These are phyloP conservation scores for Hirundichthys speculiger DNA, from an alignment of 2,113 vertebrate genomes.

Conservation along the genomic window DNA sequence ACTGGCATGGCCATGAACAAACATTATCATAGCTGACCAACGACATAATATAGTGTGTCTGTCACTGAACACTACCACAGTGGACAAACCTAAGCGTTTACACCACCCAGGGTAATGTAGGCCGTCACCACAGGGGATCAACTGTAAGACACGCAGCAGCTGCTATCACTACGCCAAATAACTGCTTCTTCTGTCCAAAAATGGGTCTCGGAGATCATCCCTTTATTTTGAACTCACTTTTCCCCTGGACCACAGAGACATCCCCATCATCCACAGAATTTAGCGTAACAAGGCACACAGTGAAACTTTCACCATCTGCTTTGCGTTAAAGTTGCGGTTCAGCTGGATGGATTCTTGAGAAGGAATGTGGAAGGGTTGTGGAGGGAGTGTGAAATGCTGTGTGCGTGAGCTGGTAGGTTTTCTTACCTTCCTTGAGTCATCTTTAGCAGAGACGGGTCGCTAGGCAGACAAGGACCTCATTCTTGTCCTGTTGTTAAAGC, in stretches of 20 bases:
- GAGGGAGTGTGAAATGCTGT: slow-evolving; percentile 1
- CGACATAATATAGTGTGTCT: not conserved
- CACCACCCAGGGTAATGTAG: not conserved
- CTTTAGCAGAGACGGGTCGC: slow-evolving; percentile 17
- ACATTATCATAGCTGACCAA: not conserved
- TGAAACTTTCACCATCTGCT: slow-evolving; percentile 71
- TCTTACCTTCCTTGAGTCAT: slow-evolving; percentile 71
- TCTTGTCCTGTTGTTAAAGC: slow-evolving; percentile 39
- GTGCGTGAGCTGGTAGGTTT: slow-evolving; percentile 8
- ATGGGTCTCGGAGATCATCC: slow-evolving; percentile 14
- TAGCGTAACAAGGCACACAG: slow-evolving; percentile 23
- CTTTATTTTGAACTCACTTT: slow-evolving; percentile 30
- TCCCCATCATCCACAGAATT: slow-evolving; percentile 25
- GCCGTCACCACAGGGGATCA: slow-evolving; percentile 30
- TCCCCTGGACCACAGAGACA: slow-evolving; percentile 28
- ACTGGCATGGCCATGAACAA: not conserved
- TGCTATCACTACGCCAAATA: slow-evolving; percentile 20
- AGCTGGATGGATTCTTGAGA: slow-evolving; percentile 36
- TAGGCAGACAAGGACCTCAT: slow-evolving; percentile 40
- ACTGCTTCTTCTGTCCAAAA: slow-evolving; percentile 16
- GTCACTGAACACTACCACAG: not conserved
- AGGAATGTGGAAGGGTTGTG: slow-evolving; percentile 52
- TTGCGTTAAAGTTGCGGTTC: slow-evolving; percentile 53
- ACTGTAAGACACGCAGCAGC: slow-evolving; percentile 40
- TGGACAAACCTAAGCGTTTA: slow-evolving; percentile 1